Base-by-base conservation (phyloP, 2,113 vertebrate species). In the Regulus satrapa region DNA sequence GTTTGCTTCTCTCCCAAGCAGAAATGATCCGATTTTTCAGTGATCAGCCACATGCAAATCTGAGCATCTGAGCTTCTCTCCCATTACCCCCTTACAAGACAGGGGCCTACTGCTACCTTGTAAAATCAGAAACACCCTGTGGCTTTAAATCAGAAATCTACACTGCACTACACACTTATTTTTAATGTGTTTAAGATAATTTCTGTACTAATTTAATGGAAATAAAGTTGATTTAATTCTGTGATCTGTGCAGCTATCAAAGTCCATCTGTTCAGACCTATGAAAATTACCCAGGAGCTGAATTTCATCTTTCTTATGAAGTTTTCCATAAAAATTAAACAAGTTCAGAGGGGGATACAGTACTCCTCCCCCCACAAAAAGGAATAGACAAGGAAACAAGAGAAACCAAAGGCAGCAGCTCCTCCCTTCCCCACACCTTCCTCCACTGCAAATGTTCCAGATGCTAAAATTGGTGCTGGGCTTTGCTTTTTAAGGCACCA, bases 231-330 rank as follows among this genome's bases (percentile, higher is more conserved):
- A 97, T 41, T 96, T 84, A 94, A 96, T 94, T 97, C 96, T 85
- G 92, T 88, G 91, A 97, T 84, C 96, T 92, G 92, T 32, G 20
- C 92, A 97, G 95, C 95, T 97, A 97, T 96, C 96, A 97, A 98
- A 97, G 97, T 68, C 91, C 95, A 98, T 97, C 96, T 97, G 97
- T 94, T 98, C 94, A 95, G 93, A 91, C 55, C 91, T 94, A 96
- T 68, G 87, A 95, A 96, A 95, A 59, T 69, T 82, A 75, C 46
- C 83, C 92, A 91, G 94, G 92, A 96, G 74, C 80, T 72, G 85
- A 96, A 92, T 91, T 97, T 91, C 81, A 97, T 96, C 87, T 96
- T 96, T 93, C 88, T 97, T 85, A 95, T 49, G 72, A 83, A 93
- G 63, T 67, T 84, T 83, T 61, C 64, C 79, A 91, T 61, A 91